Percentiles rank a stretch among this genome's conserved stretches.
phyloP scores from a whole-genome alignment of 2,113 vertebrate species.

The Oceanites oceanicus region DNA sequence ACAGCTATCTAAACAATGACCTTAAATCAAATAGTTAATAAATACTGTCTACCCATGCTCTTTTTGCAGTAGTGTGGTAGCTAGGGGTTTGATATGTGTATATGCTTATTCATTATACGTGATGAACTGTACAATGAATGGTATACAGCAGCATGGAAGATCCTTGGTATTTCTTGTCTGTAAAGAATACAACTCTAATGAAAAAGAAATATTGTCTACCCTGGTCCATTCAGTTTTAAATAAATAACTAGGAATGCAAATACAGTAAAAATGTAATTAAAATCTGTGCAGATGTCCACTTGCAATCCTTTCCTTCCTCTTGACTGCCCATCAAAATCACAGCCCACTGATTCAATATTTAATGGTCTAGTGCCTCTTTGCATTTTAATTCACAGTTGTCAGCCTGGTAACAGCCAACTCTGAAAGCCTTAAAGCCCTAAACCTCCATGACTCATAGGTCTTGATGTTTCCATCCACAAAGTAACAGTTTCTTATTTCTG shows the following conservation, averaged over 20 bases:
- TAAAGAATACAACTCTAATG: neutral
- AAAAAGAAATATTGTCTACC: neutral
- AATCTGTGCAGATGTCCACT: neutral
- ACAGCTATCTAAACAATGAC: neutral
- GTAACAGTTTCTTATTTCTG: neutral
- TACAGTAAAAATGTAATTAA: neutral
- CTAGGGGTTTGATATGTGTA: neutral
- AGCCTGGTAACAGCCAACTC: neutral
- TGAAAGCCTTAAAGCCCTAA: neutral
- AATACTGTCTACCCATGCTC: neutral
- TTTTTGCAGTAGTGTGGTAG: neutral
- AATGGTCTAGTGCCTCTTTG: neutral
- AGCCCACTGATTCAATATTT: neutral
- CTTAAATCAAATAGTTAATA: neutral
- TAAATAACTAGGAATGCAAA: neutral
- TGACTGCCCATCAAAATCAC: neutral
- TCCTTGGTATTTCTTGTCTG: neutral
- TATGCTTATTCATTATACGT: neutral
- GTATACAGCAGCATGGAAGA: neutral
- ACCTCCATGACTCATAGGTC: neutral
- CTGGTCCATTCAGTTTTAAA: neutral
- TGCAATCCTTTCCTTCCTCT: neutral
- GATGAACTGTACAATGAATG: neutral
- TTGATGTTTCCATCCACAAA: neutral
- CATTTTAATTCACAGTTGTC: neutral